These are phyloP conservation scores for Atopsyche davidsoni DNA, from an alignment of 1,140 invertebrate genomes.

Conservation along the genomic window DNA sequence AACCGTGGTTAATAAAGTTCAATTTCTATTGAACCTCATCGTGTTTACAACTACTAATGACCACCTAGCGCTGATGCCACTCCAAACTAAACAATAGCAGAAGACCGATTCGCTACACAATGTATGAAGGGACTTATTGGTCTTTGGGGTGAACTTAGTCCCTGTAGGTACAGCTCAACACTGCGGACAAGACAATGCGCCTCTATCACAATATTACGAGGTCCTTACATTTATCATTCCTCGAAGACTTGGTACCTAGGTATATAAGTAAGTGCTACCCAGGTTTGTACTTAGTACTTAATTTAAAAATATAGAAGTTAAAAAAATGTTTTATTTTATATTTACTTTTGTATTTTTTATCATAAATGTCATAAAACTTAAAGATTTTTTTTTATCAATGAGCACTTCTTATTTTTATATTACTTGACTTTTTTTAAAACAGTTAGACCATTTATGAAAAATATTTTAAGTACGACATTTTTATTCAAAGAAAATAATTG, in stretches of 20 bases:
- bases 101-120: constrained; percentile 11
- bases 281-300: not conserved
- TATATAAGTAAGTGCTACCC: not conserved
- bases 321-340: not conserved
- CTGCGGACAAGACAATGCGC: not conserved
- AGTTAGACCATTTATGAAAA: no score
- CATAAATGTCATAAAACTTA: no score
- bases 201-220: not conserved
- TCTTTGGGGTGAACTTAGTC: constrained; percentile 4
- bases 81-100: constrained; percentile 13
- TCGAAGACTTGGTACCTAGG: not conserved
- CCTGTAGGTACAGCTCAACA: not conserved
- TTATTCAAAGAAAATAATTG: no score
- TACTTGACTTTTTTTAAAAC: no score
- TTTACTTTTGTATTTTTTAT: no score
- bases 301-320: not conserved
- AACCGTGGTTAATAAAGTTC: no score
- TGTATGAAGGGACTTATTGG: constrained; percentile 9
- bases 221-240: not conserved
- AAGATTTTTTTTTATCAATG: no score
- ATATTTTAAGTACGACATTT: no score
- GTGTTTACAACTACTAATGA: no score
- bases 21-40: no score
- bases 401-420: no score
- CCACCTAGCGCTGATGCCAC: no score